Conservation (phyloP, 2,113 vertebrate species). For the Ochotona princeps region DNA sequence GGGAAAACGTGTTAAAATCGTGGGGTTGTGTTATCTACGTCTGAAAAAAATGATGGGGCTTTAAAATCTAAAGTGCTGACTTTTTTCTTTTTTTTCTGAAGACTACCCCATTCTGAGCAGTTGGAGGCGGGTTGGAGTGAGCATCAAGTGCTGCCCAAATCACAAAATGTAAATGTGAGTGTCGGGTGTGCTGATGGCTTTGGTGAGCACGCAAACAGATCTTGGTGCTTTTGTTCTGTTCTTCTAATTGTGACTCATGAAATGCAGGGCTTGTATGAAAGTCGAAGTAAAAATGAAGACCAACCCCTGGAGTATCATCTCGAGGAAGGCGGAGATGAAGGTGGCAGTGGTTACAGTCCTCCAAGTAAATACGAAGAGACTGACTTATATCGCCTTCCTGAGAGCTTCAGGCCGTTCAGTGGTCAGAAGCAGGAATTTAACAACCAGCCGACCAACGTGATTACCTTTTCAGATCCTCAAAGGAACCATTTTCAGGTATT, state of each 20-base stretch:
- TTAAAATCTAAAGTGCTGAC: slow-evolving; percentile 42
- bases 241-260: slow-evolving; percentile 81
- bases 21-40: slow-evolving; percentile 13
- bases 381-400: slow-evolving; percentile 82
- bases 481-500: slow-evolving; percentile 90
- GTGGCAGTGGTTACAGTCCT: slow-evolving; percentile 85
- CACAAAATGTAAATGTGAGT: slow-evolving; percentile 85
- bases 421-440: slow-evolving; percentile 81
- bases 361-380: slow-evolving; percentile 83
- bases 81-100: slow-evolving; percentile 76
- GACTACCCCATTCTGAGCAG: slow-evolving; percentile 85
- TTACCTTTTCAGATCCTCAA: slow-evolving; percentile 79
- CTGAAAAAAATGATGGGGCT: slow-evolving; percentile 7
- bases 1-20: not conserved
- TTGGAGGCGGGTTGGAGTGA: slow-evolving; percentile 86
- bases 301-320: slow-evolving; percentile 81
- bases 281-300: slow-evolving; percentile 70
- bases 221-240: slow-evolving; percentile 51
- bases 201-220: not conserved
- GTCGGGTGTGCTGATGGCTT: not conserved
- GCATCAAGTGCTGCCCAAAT: slow-evolving; percentile 81
- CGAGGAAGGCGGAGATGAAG: slow-evolving; percentile 83
- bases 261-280: slow-evolving; percentile 80
- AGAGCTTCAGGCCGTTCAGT: slow-evolving; percentile 86
- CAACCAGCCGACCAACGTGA: slow-evolving; percentile 78